A percentile compares a stretch with the other conserved stretches of the same genome.
Evolutionary conservation across 2,888 invertebrate genomes (phyloP).

Genomic region (Perizoma flavofasciatum): DNA sequence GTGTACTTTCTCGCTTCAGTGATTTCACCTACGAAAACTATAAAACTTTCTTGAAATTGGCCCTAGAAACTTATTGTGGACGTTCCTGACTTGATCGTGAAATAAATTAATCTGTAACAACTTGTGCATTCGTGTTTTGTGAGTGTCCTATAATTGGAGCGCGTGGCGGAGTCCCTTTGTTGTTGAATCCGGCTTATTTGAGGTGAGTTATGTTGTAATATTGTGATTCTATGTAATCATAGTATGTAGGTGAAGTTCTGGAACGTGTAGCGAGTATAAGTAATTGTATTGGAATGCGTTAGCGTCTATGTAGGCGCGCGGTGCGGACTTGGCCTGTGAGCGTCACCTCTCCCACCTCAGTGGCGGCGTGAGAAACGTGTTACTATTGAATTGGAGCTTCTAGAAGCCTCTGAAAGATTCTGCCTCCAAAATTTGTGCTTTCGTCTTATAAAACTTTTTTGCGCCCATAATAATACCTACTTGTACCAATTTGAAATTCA

Average conservation of each 20-base stretch:
- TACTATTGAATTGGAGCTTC: constrained; percentile 62
- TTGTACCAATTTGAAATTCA: neutral
- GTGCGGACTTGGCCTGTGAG: constrained; percentile 61
- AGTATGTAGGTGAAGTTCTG: constrained; percentile 39
- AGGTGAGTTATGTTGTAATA: constrained; percentile 69
- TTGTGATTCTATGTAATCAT: constrained; percentile 45
- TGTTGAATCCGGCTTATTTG: constrained; percentile 79
- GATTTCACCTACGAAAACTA: constrained; percentile 74
- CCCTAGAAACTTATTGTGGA: constrained; percentile 64
- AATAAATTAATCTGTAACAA: constrained; percentile 60
- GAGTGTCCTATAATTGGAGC: constrained; percentile 82
- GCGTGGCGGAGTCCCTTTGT: constrained; percentile 84
- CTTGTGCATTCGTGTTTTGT: constrained; percentile 80
- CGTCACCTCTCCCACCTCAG: constrained; percentile 57
- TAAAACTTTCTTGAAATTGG: constrained; percentile 69
- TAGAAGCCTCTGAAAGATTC: constrained; percentile 53
- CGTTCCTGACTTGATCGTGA: constrained; percentile 66
- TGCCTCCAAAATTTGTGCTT: constrained; percentile 6
- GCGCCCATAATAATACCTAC: constrained; percentile 20
- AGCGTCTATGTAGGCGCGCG: constrained; percentile 63
- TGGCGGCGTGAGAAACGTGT: constrained; percentile 64
- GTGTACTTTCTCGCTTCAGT: constrained; percentile 75
- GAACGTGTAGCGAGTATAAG: constrained; percentile 20
- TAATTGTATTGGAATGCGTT: constrained; percentile 50
- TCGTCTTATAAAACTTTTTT: constrained; percentile 19